These are phyloP conservation scores for Garrulus glandarius DNA, from an alignment of 2,797 vertebrate species.

Conservation along the genomic window DNA sequence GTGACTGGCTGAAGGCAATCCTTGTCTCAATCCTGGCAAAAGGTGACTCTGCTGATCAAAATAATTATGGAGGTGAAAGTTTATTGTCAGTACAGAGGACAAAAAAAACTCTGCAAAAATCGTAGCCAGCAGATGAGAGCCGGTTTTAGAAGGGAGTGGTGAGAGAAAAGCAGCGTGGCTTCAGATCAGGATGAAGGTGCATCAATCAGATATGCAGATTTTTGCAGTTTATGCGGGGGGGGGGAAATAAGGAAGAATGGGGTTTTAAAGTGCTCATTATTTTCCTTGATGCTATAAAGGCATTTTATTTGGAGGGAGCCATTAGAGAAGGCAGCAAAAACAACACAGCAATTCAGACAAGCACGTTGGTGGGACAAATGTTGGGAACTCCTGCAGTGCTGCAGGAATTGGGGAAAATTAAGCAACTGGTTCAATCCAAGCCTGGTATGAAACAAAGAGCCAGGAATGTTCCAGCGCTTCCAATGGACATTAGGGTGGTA, in stretches of 20 bases:
- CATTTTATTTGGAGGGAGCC: background rate
- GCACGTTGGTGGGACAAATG: background rate
- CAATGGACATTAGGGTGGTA: background rate
- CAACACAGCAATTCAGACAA: background rate
- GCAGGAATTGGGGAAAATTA: constrained; percentile 10
- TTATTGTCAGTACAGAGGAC: background rate
- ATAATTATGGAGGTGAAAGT: background rate
- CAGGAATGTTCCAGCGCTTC: background rate
- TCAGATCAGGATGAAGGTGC: background rate
- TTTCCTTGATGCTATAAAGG: background rate
- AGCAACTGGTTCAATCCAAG: constrained; percentile 1
- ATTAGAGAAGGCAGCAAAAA: background rate
- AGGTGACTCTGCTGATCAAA: background rate
- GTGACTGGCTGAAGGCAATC: constrained; percentile 32
- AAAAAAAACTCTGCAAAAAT: background rate
- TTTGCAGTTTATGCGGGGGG: background rate
- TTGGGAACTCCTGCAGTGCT: background rate
- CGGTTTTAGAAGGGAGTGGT: background rate
- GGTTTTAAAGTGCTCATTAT: background rate
- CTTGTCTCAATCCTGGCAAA: background rate
- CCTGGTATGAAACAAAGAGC: background rate
- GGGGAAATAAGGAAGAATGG: background rate
- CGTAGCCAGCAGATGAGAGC: background rate
- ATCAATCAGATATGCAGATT: constrained; percentile 2
- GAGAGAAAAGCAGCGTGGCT: background rate